phyloP scores from a whole-genome alignment of 64 coral and sea anemone species.

The Stichodactyla helianthus region DNA sequence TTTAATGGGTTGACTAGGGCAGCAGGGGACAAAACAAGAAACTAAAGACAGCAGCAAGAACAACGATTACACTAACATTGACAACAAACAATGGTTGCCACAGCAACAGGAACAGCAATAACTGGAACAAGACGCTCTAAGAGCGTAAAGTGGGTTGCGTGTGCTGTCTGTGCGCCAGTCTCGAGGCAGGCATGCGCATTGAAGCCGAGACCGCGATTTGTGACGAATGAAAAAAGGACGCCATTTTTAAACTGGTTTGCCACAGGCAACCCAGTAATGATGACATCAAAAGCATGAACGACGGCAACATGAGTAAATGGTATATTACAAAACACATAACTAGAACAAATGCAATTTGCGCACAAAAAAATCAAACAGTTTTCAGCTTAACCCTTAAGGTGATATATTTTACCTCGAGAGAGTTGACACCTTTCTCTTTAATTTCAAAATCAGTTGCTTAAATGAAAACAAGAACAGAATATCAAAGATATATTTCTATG shows the following conservation, averaged over 20 bases:
- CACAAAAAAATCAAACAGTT: too few species aligned
- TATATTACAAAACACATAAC: too few species aligned
- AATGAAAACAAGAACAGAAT: background rate
- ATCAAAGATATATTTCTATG: background rate
- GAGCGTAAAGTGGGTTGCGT: too few species aligned
- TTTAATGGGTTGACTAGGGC: background rate
- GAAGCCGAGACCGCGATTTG: too few species aligned
- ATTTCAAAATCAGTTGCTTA: slow-evolving; percentile 87
- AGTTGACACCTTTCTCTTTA: slow-evolving; percentile 39
- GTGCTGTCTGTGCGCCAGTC: too few species aligned
- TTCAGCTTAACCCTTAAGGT: background rate
- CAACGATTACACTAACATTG: background rate
- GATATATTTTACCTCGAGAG: slow-evolving; percentile 43
- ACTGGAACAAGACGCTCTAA: background rate
- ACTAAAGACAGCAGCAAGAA: background rate
- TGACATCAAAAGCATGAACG: too few species aligned
- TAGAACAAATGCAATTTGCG: too few species aligned
- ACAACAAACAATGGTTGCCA: background rate
- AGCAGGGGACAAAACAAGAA: background rate
- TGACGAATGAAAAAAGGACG: too few species aligned
- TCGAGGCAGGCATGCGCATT: too few species aligned
- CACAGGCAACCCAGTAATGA: too few species aligned
- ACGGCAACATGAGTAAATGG: too few species aligned
- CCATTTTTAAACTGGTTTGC: too few species aligned
- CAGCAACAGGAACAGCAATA: background rate